Evolutionary conservation across 2,113 vertebrate species (phyloP), one percentile per base, ranked within the genome.

Genomic region (Alligator mississippiensis): DNA sequence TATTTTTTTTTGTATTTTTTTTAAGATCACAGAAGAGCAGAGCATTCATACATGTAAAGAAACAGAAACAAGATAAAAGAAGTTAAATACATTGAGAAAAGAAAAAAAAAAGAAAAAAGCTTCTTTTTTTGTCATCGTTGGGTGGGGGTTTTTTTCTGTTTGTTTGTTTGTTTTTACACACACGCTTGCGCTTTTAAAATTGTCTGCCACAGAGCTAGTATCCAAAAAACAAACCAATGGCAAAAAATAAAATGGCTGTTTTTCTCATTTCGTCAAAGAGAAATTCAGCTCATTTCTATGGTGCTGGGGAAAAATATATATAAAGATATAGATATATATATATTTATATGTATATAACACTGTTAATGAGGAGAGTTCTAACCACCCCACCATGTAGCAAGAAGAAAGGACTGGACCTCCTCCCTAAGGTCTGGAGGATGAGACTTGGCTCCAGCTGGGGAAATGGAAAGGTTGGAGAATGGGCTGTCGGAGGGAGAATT

Each of bases 21-120:
- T 98, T 97, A 97, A 98, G 98, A 97, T 98, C 98, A 98, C 98
- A 98, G 98, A 98, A 98, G 97, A 98, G 97, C 97, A 98, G 97
- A 98, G 98, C 98, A 98, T 98, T 98, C 98, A 97, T 98, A 98
- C 94, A 96, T 98, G 97, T 98, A 97, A 98, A 98, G 96, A 97
- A 98, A 98, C 97, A 98, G 97, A 98, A 98, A 97, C 97, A 96
- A 97, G 96, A 97, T 93, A 98, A 98, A 96, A 97, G 97, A 98
- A 98, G 97, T 98, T 98, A 98, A 98, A 98, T 98, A 98, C 97
- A 98, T 96, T 96, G 96, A 94, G 93, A 97, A 98, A 98, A 96
- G 93, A 97, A 98, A 98, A 98, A 98, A 94, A 87, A 92, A 97
- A 47, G 47, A 47, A 47, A 98, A 98, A 97, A 96, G 94, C 94